Evolutionary conservation across 2,888 invertebrate genomes (phyloP), one percentile per base, ranked within the genome.

Genomic region (Eurytoma adleriae): DNA sequence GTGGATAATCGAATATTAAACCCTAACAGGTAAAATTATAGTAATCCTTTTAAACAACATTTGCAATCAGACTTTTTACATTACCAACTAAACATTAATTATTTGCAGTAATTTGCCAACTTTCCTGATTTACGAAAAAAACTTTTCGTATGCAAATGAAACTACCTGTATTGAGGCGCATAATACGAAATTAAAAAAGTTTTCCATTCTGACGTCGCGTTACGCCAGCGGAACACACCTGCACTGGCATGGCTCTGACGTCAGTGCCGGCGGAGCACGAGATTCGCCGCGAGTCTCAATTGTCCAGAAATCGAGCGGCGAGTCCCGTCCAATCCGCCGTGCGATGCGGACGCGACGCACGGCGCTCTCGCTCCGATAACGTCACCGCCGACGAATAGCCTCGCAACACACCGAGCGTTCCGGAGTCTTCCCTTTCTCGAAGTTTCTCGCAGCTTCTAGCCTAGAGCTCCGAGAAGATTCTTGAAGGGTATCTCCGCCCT

Each of bases 311-410:
- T 24, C 24, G 24, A 40, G 20, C 67, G 20, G 30, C 57, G 56
- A 70, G 57, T 70, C 18, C 40, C 48, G 57, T 18, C 70, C 48
- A 70, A 70, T 57, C 57, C 70, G 57, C 20, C 70, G 57, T n/a
- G 2, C 27, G 30, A 18, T 12, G 40, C 16, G 5, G 48, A 48
- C 40, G 40, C n/a, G 13, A 3, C 16, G 16, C 13, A 10, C 14
- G 14, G 14, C 52, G 16, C 16, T 16, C 14, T 16, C 13, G 16
- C 3, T 52, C 16, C 20, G 20, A 3, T n/a, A n/a, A 57, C 57
- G 57, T 57, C 57, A 57, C 20, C 57, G 20, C 5, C 57, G 10
- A 1, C 59, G 14, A 24, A 27, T 24, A 2, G 59, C 59, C 5
- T 57, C 12, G 20, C 59, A 56, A 12, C 14, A 14, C 69, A n/a